Evolutionary conservation across 2,888 invertebrate genomes (phyloP), one percentile per base, ranked within the genome.

Genomic region (Amblyjoppa fuscipennis): DNA sequence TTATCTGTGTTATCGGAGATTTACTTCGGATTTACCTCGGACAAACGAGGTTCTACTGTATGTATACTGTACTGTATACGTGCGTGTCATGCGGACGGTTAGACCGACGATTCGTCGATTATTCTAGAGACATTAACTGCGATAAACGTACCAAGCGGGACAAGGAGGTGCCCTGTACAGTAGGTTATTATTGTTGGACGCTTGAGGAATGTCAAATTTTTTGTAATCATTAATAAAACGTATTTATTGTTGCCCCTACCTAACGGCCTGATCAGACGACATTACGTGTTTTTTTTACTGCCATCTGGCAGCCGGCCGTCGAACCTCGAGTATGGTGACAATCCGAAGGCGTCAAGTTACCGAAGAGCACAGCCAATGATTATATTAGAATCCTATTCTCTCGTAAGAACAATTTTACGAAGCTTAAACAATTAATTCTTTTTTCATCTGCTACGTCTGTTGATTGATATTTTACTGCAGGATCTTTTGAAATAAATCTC

Each of bases 211-310:
- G 25, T 56, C 20, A 68, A 53, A 13, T 41, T 11, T 53, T 2
- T 41, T 77, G 25, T 53, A 53, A 68, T 41, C 16, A 77, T 68
- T 16, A 49, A 75, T 75, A 34, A 75, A 51, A 28, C 28, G 25
- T 31, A 75, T 56, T 71, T 71, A 53, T 31, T 16, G 16, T 53
- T 16, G 9, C 5, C 53, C 71, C 53, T 71, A 71, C 71, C 53
- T 71, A 45, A 61, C 16, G 25, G 13, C 74, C 28, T 28, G 61
- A 64, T 41, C 28, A 7, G 28, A 61, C 41, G 34, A 25, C 71
- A 71, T 71, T 70, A 51, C 28, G 25, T 45, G 28, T n/a, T 34
- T 66, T 34, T 41, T 51, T 28, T 49, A 25, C 9, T 31, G 45
- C 16, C 16, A 49, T 13, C 45, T 49, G 13, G 45, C 45, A 16